phyloP scores from a whole-genome alignment of 2,888 invertebrate genomes.

The Tetheella fluctuosa region DNA sequence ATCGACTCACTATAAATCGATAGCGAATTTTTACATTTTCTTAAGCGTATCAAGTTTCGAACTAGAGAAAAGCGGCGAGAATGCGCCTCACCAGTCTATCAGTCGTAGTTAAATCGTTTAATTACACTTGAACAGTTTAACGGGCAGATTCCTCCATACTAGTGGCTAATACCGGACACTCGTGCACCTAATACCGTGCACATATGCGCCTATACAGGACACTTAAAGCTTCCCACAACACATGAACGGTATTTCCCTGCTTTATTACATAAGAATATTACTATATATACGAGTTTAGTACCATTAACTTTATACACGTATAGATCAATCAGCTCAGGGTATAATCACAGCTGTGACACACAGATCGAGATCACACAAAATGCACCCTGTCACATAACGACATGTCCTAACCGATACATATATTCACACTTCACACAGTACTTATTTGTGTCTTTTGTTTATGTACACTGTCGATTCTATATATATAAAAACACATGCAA shows the following conservation, averaged over 20 bases:
- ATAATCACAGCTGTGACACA: slow-evolving; percentile 25
- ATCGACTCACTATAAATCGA: slow-evolving; percentile 37
- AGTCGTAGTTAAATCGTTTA: slow-evolving; percentile 20
- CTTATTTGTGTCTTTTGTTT: background rate
- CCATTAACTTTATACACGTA: slow-evolving; percentile 36
- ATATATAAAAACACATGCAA: background rate
- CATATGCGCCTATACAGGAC: slow-evolving; percentile 27
- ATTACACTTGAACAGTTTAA: slow-evolving; percentile 6
- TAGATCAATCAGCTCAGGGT: slow-evolving; percentile 23
- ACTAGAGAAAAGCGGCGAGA: slow-evolving; percentile 16
- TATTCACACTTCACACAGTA: background rate
- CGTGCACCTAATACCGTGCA: slow-evolving; percentile 16
- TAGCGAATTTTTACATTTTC: slow-evolving; percentile 29
- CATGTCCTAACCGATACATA: background rate
- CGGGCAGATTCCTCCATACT: slow-evolving; percentile 30
- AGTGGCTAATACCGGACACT: slow-evolving; percentile 16
- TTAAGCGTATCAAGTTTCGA: slow-evolving; percentile 41
- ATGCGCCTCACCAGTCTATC: slow-evolving; percentile 22
- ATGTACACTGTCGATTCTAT: background rate
- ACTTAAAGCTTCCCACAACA: slow-evolving; percentile 57
- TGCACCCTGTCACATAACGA: slow-evolving; percentile 28
- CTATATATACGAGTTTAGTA: slow-evolving; percentile 41
- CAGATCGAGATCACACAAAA: slow-evolving; percentile 40
- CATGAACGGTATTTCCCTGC: slow-evolving; percentile 49
- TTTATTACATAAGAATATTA: slow-evolving; percentile 45